phyloP scores from a whole-genome alignment of 1,140 invertebrate species.

The Solenopsis invicta region DNA sequence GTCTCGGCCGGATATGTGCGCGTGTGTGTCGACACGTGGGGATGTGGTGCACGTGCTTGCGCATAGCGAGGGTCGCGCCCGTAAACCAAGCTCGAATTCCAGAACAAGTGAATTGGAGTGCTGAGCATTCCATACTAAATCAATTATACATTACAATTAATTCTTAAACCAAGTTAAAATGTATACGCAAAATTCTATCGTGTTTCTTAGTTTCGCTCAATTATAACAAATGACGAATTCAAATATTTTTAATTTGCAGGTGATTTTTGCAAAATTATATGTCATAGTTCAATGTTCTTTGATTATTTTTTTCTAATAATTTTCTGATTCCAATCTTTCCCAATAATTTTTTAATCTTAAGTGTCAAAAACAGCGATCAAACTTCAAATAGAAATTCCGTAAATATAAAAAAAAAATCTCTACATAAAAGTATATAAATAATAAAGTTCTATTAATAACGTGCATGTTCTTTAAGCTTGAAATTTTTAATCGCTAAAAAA shows the following conservation, averaged over 20 bases:
- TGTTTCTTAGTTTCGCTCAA: not conserved
- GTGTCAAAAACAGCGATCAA: not conserved
- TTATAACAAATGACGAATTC: not conserved
- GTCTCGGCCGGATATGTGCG: conserved; percentile 32
- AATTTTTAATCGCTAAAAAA: not conserved
- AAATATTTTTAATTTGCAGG: not conserved
- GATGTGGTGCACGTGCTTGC: conserved; percentile 41
- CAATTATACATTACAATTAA: conserved; percentile 11
- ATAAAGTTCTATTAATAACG: not conserved
- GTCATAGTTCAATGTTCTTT: not conserved
- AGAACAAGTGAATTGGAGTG: conserved; percentile 55
- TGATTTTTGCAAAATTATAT: not conserved
- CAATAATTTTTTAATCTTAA: not conserved
- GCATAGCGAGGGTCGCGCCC: conserved; percentile 29
- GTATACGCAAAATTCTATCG: not conserved
- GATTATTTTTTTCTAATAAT: too few species aligned
- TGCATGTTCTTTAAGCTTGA: not conserved
- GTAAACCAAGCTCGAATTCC: conserved; percentile 57
- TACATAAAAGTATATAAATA: not conserved
- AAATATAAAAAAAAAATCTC: not conserved
- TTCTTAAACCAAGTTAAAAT: not conserved
- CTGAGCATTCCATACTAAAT: conserved; percentile 5
- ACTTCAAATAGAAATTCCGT: not conserved
- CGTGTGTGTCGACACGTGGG: conserved; percentile 52
- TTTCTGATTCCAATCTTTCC: not conserved